Percentiles rank a stretch among this genome's conserved stretches.
Conservation (phyloP, 2,113 vertebrate genomes). For the Anhinga rufa region DNA sequence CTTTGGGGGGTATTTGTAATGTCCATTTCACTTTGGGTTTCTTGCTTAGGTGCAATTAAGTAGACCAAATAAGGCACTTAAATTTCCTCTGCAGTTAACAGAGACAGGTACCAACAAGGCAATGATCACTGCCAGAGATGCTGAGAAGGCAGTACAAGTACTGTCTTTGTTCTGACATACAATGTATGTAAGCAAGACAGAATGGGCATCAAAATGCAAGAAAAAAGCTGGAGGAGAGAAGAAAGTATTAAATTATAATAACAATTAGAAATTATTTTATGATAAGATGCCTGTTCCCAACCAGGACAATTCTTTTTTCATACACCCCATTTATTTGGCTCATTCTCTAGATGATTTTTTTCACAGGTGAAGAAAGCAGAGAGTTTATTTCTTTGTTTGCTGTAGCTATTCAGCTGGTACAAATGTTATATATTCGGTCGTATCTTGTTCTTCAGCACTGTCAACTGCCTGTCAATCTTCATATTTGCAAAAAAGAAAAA, state of each 20-base stretch:
- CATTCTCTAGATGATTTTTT: background rate
- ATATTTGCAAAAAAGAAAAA: constrained; percentile 39
- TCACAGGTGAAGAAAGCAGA: background rate
- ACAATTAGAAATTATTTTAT: background rate
- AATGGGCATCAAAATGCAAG: background rate
- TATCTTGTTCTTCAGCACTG: constrained; percentile 47
- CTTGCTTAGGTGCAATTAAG: background rate
- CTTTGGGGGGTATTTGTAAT: background rate
- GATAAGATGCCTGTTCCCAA: background rate
- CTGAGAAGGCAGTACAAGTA: background rate
- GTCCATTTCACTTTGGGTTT: background rate
- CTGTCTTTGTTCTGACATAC: background rate
- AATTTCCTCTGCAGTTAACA: background rate
- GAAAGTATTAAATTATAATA: background rate
- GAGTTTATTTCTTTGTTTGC: background rate
- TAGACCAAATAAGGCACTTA: background rate
- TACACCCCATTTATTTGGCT: background rate
- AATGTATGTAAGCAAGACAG: background rate
- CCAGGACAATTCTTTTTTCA: background rate
- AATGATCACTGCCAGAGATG: background rate
- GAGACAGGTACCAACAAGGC: fast-evolving
- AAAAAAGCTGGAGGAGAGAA: background rate
- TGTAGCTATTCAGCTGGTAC: background rate
- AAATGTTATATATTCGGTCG: background rate
- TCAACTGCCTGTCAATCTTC: constrained; percentile 38